Conservation (phyloP, 2,797 vertebrate genomes). For the Heterohyrax brucei region DNA sequence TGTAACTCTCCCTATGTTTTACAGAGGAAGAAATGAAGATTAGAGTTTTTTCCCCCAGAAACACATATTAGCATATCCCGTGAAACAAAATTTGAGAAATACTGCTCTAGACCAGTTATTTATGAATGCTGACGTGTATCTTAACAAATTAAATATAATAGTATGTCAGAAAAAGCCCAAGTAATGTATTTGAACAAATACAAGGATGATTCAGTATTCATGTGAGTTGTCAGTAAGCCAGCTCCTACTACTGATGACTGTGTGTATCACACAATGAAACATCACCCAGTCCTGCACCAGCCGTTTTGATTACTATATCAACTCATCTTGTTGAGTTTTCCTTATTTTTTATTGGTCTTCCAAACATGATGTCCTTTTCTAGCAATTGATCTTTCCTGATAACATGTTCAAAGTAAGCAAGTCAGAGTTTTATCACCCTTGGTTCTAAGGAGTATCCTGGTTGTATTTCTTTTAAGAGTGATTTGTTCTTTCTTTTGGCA, state of each 20-base stretch:
- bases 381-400: background rate
- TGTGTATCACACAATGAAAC: background rate
- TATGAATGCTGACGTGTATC: conserved; percentile 39
- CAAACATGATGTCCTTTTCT: background rate
- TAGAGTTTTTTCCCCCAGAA: background rate
- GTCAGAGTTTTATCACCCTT: background rate
- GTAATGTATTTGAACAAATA: background rate
- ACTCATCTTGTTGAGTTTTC: background rate
- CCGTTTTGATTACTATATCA: background rate
- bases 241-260: background rate
- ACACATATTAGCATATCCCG: background rate
- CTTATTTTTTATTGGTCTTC: background rate
- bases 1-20: conserved; percentile 30
- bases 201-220: conserved; percentile 26
- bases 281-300: background rate
- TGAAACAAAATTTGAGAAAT: conserved; percentile 56
- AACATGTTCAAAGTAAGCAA: background rate
- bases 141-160: conserved; percentile 34
- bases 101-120: background rate
- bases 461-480: background rate
- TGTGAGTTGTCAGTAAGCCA: background rate
- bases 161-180: conserved; percentile 31
- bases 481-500: background rate
- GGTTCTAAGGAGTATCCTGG: background rate
- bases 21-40: conserved; percentile 40